A percentile compares a stretch with the other conserved stretches of the same genome.
Conservation (phyloP, 2,888 invertebrate genomes). For the Podabrus alpinus region DNA sequence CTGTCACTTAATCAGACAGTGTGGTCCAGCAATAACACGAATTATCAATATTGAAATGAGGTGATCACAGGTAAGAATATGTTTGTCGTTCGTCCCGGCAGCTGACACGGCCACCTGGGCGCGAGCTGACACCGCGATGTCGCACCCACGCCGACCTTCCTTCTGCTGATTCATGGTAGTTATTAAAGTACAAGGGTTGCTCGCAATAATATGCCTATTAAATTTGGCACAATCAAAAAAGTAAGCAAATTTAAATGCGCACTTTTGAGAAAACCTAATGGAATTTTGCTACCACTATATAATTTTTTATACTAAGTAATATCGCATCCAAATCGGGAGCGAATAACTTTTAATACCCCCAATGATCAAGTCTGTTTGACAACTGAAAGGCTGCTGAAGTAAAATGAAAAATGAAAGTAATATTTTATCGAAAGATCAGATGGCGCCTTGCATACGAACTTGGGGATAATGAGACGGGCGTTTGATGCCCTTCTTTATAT, state of each 20-base stretch:
- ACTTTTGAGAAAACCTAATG: not conserved
- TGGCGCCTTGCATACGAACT: constrained; percentile 57
- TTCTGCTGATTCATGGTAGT: constrained; percentile 50
- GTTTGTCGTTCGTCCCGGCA: constrained; percentile 51
- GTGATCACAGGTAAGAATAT: constrained; percentile 46
- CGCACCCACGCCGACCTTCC: constrained; percentile 48
- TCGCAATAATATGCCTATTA: constrained; percentile 24
- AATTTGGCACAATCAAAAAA: constrained; percentile 18
- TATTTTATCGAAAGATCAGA: constrained; percentile 59
- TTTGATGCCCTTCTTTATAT: constrained; percentile 49
- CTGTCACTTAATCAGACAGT: constrained; percentile 49
- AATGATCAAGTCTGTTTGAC: constrained; percentile 55
- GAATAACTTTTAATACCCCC: constrained; percentile 28
- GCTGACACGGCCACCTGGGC: constrained; percentile 56
- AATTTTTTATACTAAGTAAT: constrained; percentile 3
- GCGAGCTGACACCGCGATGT: constrained; percentile 44
- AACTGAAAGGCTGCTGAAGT: constrained; percentile 55
- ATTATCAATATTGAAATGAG: constrained; percentile 53
- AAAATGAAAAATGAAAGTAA: constrained; percentile 57
- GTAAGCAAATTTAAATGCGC: not conserved
- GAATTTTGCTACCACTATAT: not conserved
- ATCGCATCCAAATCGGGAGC: constrained; percentile 9
- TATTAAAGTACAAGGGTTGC: constrained; percentile 48
- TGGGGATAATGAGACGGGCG: constrained; percentile 56
- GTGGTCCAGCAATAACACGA: constrained; percentile 49